phyloP scores from a whole-genome alignment of 30 jellyfish, hydroid and myxozoan species.

The Aurelia aurita complex sp. Pacific region DNA sequence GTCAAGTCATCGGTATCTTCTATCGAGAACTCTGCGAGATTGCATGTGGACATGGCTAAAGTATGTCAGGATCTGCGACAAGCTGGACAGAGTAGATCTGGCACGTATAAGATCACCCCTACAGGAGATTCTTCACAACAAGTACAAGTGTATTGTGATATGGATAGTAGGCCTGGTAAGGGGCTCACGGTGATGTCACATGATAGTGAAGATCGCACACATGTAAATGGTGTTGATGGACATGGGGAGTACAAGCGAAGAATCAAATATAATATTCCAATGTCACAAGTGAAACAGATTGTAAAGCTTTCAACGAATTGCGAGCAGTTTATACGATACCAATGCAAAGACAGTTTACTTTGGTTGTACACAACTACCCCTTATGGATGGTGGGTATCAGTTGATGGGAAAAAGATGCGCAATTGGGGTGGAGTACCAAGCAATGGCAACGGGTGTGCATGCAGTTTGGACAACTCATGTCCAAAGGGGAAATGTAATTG shows the following conservation, averaged over 20 bases:
- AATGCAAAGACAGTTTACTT: conserved; percentile 14
- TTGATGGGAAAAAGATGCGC: conserved; percentile 16
- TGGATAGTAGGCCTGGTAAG: conserved; percentile 1
- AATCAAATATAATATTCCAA: background rate
- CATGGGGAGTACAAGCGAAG: background rate
- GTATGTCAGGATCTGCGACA: background rate
- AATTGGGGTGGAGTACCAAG: conserved; percentile 32
- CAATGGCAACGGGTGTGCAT: conserved; percentile 34
- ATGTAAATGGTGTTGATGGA: conserved; percentile 11
- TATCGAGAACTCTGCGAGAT: background rate
- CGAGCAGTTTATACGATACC: conserved; percentile 14
- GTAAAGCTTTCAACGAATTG: background rate
- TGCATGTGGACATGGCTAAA: background rate
- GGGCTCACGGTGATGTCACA: conserved; percentile 28
- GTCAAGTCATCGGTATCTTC: background rate
- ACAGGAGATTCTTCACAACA: background rate
- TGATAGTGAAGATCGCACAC: conserved; percentile 14
- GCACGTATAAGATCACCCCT: conserved; percentile 1
- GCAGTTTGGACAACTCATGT: conserved; percentile 17
- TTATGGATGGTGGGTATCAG: conserved; percentile 41
- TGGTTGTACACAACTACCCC: conserved; percentile 3
- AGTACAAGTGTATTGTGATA: conserved; percentile 27
- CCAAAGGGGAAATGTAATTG: conserved; percentile 17
- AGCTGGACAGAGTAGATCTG: conserved; percentile 5
- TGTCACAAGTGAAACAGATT: conserved; percentile 8